These are phyloP conservation scores for Coturnix japonica DNA, from an alignment of 2,113 vertebrate species.

Conservation along the genomic window DNA sequence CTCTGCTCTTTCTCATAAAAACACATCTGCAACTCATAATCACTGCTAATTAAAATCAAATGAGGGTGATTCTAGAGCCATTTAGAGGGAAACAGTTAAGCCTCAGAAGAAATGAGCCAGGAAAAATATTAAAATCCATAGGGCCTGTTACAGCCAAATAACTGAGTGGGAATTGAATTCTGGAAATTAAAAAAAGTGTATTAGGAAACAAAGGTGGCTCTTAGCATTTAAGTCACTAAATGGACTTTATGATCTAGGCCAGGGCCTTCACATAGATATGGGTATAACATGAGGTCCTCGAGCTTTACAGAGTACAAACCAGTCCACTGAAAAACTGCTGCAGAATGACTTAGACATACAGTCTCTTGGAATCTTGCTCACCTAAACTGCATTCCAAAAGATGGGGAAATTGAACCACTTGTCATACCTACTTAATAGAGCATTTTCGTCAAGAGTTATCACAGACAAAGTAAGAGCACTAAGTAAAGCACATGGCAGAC, in stretches of 20 bases:
- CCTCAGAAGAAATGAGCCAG: not conserved
- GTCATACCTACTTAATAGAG: not conserved
- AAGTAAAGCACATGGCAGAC: not conserved
- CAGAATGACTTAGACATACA: not conserved
- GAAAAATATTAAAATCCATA: not conserved
- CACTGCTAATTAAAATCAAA: constrained; percentile 19
- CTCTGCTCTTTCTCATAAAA: constrained; percentile 2
- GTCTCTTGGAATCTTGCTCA: not conserved
- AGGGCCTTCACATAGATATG: not conserved
- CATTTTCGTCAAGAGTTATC: not conserved
- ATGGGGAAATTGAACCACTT: not conserved
- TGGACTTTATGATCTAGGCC: not conserved
- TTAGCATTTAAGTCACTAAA: not conserved
- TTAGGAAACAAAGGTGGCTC: not conserved
- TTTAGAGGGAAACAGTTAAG: not conserved
- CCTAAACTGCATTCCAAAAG: not conserved
- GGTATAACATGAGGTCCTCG: not conserved
- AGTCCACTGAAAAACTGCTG: not conserved
- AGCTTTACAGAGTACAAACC: not conserved
- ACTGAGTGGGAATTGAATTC: not conserved
- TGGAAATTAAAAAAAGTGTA: not conserved
- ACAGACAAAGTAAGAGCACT: not conserved
- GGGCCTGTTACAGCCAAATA: not conserved
- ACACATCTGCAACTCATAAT: not conserved
- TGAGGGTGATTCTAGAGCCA: not conserved